These are phyloP conservation scores for Isaurus tuberculatus DNA, from an alignment of 92 coral and sea anemone genomes.

Conservation along the genomic window DNA sequence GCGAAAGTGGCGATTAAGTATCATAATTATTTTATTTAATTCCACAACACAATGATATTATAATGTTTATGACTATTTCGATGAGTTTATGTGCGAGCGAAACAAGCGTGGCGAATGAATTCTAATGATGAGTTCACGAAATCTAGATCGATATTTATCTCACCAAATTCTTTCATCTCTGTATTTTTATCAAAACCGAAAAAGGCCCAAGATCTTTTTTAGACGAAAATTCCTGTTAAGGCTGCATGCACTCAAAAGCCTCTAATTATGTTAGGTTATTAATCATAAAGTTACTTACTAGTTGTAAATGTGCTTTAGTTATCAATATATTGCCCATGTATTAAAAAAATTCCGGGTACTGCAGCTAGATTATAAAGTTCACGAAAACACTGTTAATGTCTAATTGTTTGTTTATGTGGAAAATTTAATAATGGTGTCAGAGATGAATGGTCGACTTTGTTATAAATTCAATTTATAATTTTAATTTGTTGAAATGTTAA, in stretches of 20 bases:
- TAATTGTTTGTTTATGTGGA: background rate
- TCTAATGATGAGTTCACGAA: background rate
- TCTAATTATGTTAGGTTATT: background rate
- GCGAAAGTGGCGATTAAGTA: background rate
- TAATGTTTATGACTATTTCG: background rate
- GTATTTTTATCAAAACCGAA: too few relatives aligned
- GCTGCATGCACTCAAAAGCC: background rate
- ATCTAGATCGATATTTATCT: background rate
- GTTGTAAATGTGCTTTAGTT: background rate
- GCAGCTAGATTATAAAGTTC: background rate
- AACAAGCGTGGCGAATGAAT: conserved; percentile 20
- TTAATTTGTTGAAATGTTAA: background rate
- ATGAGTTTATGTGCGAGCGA: conserved; percentile 5
- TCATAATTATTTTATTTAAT: conserved; percentile 4
- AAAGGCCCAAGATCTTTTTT: background rate
- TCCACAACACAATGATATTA: background rate
- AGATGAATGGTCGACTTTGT: background rate
- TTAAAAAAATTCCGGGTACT: conserved; percentile 38
- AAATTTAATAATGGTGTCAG: background rate
- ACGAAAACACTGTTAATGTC: background rate
- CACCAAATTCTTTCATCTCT: too few relatives aligned
- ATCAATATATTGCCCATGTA: conserved; percentile 8
- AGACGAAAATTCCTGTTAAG: background rate
- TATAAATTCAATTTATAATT: too few relatives aligned
- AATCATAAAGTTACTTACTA: background rate